Evolutionary conservation across 2,797 vertebrate genomes (phyloP).

Genomic region (Merluccius polli): DNA sequence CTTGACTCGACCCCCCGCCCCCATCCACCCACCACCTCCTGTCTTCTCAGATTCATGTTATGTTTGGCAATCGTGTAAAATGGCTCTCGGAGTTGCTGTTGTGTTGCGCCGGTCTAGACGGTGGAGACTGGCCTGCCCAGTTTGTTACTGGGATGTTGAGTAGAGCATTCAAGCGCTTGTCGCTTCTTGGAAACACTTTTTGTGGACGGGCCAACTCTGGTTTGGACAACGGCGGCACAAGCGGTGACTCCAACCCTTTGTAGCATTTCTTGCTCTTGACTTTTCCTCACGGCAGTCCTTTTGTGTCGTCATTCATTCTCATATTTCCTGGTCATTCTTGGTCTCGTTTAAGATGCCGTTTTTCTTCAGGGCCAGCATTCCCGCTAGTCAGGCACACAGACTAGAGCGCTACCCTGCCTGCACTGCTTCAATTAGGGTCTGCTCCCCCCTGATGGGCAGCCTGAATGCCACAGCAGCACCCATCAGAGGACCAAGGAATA

Average conservation of each 20-base stretch:
- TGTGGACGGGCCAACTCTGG: slow-evolving; percentile 52
- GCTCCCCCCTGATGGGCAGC: slow-evolving; percentile 34
- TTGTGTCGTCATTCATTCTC: slow-evolving; percentile 10
- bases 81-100: slow-evolving; percentile 34
- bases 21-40: slow-evolving; percentile 18
- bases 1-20: too few relatives aligned
- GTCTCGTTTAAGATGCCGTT: not conserved
- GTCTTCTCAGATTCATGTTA: slow-evolving; percentile 59
- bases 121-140: slow-evolving; percentile 23
- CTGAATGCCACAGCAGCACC: slow-evolving; percentile 28
- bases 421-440: slow-evolving; percentile 59
- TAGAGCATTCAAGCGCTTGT: slow-evolving; percentile 57
- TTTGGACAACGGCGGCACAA: slow-evolving; percentile 58
- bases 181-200: slow-evolving; percentile 39
- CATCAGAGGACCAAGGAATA: slow-evolving; percentile 45
- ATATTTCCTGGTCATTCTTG: not conserved
- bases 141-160: slow-evolving; percentile 62
- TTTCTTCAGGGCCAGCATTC: too few relatives aligned
- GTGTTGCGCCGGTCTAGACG: slow-evolving; percentile 26
- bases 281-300: slow-evolving; percentile 26
- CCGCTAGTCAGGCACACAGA: not conserved
- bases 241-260: slow-evolving; percentile 41
- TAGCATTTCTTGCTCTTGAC: slow-evolving; percentile 17
- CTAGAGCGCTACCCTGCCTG: slow-evolving; percentile 3
- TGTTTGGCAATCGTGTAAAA: slow-evolving; percentile 50